These are phyloP conservation scores for Matsumyia berberina DNA, from an alignment of 2,888 invertebrate species.

Conservation along the genomic window DNA sequence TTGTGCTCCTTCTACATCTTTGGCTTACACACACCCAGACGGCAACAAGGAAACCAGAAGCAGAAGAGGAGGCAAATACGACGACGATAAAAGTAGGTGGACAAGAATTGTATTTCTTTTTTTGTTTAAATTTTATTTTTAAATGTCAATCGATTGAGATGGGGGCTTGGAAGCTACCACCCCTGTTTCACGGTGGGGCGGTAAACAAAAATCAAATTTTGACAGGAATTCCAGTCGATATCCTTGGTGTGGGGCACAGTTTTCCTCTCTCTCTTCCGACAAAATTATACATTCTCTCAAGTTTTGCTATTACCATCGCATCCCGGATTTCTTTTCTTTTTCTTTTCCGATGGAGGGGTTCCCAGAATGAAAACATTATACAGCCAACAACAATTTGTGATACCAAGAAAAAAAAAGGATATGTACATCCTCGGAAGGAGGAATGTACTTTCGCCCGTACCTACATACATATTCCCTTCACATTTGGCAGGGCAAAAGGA, in stretches of 20 bases:
- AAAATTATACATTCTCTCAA: conserved; percentile 27
- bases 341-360: background rate
- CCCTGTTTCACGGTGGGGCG: background rate
- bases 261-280: background rate
- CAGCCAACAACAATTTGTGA: conserved; percentile 30
- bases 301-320: conserved; percentile 9
- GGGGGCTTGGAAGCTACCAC: conserved; percentile 1
- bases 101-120: conserved; percentile 26
- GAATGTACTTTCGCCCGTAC: too few species aligned
- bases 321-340: conserved; percentile 38
- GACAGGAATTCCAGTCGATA: conserved; percentile 6
- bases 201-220: conserved; percentile 49
- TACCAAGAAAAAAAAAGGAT: conserved; percentile 16
- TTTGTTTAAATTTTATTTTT: conserved; percentile 27
- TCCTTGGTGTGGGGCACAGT: background rate
- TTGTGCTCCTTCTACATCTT: conserved; percentile 54
- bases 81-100: conserved; percentile 73
- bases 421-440: conserved; percentile 5
- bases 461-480: background rate
- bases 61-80: conserved; percentile 2
- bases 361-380: conserved; percentile 8
- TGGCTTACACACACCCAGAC: conserved; percentile 53
- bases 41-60: conserved; percentile 46
- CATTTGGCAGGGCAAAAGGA: background rate
- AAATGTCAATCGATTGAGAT: conserved; percentile 47